A percentile compares a stretch with the other conserved stretches of the same genome.
These are phyloP conservation scores for Zygogramma bicolorata DNA, from an alignment of 2,888 invertebrate genomes.

Conservation along the genomic window DNA sequence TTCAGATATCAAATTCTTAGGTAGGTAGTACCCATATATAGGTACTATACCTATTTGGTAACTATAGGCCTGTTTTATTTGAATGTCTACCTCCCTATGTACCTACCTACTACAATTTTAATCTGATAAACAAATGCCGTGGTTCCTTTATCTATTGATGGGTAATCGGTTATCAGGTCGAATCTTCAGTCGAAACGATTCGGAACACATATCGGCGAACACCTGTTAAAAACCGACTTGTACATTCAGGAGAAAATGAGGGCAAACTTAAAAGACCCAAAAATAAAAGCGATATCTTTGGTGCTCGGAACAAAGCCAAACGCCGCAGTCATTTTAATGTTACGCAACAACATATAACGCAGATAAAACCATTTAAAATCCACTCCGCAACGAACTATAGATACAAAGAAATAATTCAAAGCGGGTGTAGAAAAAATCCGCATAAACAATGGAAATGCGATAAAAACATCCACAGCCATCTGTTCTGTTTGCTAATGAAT, in stretches of 20 bases:
- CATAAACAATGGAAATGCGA: slow-evolving; percentile 34
- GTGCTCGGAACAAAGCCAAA: background rate
- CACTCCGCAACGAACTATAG: background rate
- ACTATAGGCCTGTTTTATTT: background rate
- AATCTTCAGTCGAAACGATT: background rate
- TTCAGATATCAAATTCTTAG: no score
- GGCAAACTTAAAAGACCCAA: background rate
- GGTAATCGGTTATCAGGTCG: background rate
- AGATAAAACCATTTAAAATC: slow-evolving; percentile 5
- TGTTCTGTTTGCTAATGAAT: slow-evolving; percentile 52
- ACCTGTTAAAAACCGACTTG: background rate
- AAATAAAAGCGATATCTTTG: background rate
- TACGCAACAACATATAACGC: background rate
- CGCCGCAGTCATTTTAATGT: background rate
- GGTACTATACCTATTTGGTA: no score
- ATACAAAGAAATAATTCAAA: slow-evolving; percentile 12
- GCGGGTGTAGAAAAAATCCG: slow-evolving; percentile 21
- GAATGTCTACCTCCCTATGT: background rate
- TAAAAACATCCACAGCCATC: slow-evolving; percentile 40
- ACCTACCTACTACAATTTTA: background rate
- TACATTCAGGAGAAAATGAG: background rate
- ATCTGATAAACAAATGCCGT: background rate
- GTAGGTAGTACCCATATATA: no score
- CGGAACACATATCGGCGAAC: background rate
- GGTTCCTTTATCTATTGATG: background rate